Evolutionary conservation across 2,797 vertebrate genomes (phyloP).

Genomic region (Clangula hyemalis): DNA sequence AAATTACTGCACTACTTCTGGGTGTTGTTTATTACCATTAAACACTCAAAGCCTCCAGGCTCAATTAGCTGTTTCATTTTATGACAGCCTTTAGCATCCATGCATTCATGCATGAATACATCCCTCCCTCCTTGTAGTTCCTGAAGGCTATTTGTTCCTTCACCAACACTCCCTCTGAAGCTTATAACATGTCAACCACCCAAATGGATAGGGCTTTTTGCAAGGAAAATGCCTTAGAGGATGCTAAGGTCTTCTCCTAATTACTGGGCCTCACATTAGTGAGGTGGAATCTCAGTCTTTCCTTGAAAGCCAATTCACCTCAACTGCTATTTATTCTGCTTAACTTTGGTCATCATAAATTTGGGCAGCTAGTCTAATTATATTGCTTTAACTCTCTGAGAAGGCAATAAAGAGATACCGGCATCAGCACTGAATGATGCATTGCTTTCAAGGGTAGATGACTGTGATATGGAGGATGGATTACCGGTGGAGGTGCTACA

Average conservation of each 20-base stretch:
- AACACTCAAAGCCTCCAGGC: constrained; percentile 17
- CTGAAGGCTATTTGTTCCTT: not conserved
- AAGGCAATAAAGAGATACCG: not conserved
- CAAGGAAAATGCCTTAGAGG: not conserved
- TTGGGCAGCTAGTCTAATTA: not conserved
- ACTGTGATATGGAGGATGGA: not conserved
- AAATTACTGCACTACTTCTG: constrained; percentile 5
- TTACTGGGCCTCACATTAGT: not conserved
- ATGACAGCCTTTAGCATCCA: constrained; percentile 8
- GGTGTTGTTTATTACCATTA: constrained; percentile 17
- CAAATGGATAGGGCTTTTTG: not conserved
- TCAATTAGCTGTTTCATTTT: constrained; percentile 48
- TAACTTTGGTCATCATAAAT: not conserved
- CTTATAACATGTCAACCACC: not conserved
- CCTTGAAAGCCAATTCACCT: not conserved
- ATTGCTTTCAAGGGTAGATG: not conserved
- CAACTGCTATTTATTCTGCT: not conserved
- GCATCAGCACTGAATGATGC: not conserved
- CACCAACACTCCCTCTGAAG: not conserved
- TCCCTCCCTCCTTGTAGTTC: not conserved
- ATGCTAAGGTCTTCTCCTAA: not conserved
- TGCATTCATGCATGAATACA: not conserved
- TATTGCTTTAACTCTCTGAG: not conserved
- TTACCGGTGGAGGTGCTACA: not conserved
- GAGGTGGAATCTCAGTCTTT: not conserved